Percentiles rank a stretch among this genome's conserved stretches.
Conservation (phyloP, 2,797 vertebrate genomes). For the Aulostomus chinensis region DNA sequence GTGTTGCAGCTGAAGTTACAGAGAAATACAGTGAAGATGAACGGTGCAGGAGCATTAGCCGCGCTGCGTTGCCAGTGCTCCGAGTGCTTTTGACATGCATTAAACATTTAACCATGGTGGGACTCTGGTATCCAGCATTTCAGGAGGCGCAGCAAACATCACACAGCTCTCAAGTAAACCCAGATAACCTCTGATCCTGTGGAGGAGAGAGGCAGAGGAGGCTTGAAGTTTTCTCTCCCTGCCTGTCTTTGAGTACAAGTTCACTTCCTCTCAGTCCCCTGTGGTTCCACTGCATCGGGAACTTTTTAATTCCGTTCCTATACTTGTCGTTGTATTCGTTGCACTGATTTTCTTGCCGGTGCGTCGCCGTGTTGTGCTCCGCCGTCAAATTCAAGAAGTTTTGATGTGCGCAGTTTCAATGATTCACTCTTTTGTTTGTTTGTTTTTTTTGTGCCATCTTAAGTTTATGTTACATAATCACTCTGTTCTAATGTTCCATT, state of each 20-base stretch:
- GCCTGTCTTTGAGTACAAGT: conserved; percentile 14
- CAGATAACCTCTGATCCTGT: conserved; percentile 43
- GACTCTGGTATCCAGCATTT: conserved; percentile 26
- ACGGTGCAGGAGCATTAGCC: conserved; percentile 11
- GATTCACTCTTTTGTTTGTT: too few relatives aligned
- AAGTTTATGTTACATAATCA: not conserved
- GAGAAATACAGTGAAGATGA: conserved; percentile 9
- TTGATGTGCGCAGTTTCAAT: too few relatives aligned
- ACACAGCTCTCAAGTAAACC: conserved; percentile 32
- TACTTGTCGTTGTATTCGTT: too few relatives aligned
- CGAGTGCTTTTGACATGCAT: conserved; percentile 23
- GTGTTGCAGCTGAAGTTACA: conserved; percentile 9
- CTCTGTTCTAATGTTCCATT: not conserved
- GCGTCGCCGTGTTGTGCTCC: too few relatives aligned
- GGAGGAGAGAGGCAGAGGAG: conserved; percentile 3
- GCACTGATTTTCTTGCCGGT: too few relatives aligned
- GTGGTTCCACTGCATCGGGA: conserved; percentile 1
- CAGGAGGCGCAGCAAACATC: conserved; percentile 25
- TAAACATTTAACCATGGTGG: conserved; percentile 24
- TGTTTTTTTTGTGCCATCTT: too few relatives aligned
- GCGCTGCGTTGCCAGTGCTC: conserved; percentile 2
- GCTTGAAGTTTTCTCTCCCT: conserved; percentile 24
- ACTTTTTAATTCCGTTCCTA: conserved; percentile 7
- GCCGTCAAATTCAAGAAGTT: too few relatives aligned
- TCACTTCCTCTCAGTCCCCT: conserved; percentile 7